Percentiles rank a stretch among this genome's conserved stretches.
Evolutionary conservation across 2,113 vertebrate genomes (phyloP).

Genomic region (Phalacrocorax aristotelis): DNA sequence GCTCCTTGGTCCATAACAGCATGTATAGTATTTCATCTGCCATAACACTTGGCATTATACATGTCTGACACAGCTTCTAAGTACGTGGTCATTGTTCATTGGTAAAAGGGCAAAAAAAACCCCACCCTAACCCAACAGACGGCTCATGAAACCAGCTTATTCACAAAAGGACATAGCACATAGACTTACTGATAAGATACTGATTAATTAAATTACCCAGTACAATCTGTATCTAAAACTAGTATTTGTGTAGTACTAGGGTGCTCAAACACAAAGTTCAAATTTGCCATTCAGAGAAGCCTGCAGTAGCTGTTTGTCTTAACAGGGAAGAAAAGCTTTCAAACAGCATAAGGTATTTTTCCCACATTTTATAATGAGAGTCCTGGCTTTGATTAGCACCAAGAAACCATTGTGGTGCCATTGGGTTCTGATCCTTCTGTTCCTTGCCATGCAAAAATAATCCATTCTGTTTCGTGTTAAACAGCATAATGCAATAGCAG

Average conservation of each 20-base stretch:
- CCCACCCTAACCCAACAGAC: too few species aligned
- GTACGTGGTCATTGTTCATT: neutral
- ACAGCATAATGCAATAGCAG: too few species aligned
- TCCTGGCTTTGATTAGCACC: neutral
- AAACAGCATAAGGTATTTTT: neutral
- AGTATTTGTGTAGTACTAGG: neutral
- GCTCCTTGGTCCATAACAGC: neutral
- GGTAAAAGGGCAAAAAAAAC: neutral
- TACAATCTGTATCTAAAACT: neutral
- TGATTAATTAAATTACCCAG: neutral
- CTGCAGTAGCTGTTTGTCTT: neutral
- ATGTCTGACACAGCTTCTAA: neutral
- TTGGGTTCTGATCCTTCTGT: neutral
- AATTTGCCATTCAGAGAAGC: neutral
- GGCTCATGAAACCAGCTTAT: neutral
- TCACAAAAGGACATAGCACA: neutral
- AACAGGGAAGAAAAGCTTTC: neutral
- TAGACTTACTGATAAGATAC: neutral
- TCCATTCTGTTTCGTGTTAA: neutral
- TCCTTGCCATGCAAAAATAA: neutral
- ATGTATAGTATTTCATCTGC: neutral
- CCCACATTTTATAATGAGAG: neutral
- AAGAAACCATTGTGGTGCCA: accelerated
- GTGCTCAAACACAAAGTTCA: neutral
- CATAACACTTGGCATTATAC: neutral